These are phyloP conservation scores for Diadema setosum DNA, from an alignment of 35 echinoderm and acorn worm genomes.

Conservation along the genomic window DNA sequence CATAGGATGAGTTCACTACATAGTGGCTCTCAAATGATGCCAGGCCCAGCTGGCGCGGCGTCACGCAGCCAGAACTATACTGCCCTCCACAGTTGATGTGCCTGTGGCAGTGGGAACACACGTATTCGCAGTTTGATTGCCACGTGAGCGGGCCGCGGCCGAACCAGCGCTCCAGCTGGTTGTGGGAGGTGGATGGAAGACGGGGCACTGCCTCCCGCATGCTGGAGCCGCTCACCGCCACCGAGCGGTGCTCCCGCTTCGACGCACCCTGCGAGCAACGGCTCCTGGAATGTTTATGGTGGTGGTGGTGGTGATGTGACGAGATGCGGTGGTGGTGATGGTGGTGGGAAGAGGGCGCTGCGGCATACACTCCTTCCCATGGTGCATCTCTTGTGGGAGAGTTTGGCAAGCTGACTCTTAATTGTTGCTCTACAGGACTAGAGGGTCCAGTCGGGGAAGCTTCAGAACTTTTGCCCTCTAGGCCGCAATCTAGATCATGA, in stretches of 20 bases:
- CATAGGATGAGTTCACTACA: conserved; percentile 56
- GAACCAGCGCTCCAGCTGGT: not conserved
- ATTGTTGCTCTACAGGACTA: conserved; percentile 44
- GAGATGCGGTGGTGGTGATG: not conserved
- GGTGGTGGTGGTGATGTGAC: not conserved
- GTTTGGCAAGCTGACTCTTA: conserved; percentile 53
- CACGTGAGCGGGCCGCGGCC: conserved; percentile 6
- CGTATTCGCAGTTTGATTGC: conserved; percentile 72
- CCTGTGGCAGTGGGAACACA: conserved; percentile 81
- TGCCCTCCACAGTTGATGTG: conserved; percentile 46
- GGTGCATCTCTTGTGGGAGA: conserved; percentile 33
- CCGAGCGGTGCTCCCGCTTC: conserved; percentile 31
- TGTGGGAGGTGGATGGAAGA: not conserved
- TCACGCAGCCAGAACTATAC: conserved; percentile 22
- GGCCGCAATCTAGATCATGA: not conserved
- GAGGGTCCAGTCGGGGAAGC: conserved; percentile 10
- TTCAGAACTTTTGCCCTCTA: not conserved
- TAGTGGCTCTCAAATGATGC: conserved; percentile 93
- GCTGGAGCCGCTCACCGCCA: conserved; percentile 32
- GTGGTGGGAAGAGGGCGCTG: not conserved
- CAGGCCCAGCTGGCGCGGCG: conserved; percentile 42
- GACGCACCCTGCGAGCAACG: conserved; percentile 14
- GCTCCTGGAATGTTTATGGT: conserved; percentile 47
- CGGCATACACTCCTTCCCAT: not conserved
- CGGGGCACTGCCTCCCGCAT: conserved; percentile 12